Evolutionary conservation across 2,113 vertebrate species (phyloP), one percentile per base, ranked within the genome.

Genomic region (Leiothrix lutea): DNA sequence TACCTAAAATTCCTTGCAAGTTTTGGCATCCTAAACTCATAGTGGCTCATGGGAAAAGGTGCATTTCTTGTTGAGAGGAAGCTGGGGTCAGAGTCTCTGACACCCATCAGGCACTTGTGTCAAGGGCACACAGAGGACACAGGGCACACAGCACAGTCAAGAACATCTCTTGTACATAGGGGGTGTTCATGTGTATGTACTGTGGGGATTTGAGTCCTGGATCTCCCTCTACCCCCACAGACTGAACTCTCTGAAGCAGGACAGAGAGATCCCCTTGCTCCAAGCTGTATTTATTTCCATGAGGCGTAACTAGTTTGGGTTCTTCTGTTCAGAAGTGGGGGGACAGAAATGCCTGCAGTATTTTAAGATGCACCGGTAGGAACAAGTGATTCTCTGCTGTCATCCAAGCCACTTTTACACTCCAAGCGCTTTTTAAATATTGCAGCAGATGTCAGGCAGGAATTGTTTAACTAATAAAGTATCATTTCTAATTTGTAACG

Each of bases 381-480:
- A 88, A 54, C 38, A 77, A 83, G 72, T 57, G 82, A 20, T 40
- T 56, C 44, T 91, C 54, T 86, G 62, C 69, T 95, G 22, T 86
- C 4, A 3, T 58, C 74, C 56, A 56, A 71, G 33, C 44, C 24
- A 45, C 53, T 95, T 90, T 72, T 33, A 80, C 70, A 64, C 58
- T 90, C 50, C 36, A 72, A 87, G 70, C 5, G 0, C 47, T 67
- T 21, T 54, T 88, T 93, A 90, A 92, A 95, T 81, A 92, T 88
- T 96, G 82, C 88, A 88, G 64, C 0, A 6, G 74, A 89, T 88
- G 84, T 94, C 90, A 78, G 70, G 75, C 79, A 94, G 77, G 81
- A 88, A 84, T 96, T 95, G 75, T 91, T 95, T 92, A 89, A 82
- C 88, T 85, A 89, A 89, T 94, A 93, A 97, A 94, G 79, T 86